These are phyloP conservation scores for Chrysemys picta DNA, from an alignment of 2,113 vertebrate species.

Conservation along the genomic window DNA sequence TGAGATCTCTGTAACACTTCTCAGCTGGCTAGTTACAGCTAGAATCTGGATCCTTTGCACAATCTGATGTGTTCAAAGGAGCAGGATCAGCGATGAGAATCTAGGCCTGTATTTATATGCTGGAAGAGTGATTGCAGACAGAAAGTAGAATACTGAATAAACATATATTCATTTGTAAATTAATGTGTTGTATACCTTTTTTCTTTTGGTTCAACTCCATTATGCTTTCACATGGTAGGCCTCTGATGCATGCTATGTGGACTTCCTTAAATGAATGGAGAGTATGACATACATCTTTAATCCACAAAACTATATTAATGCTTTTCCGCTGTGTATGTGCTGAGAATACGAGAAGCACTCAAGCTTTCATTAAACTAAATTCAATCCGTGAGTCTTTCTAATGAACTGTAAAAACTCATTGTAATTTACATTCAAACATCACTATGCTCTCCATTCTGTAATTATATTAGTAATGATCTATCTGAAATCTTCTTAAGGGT, in stretches of 20 bases:
- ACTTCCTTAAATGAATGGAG: background rate
- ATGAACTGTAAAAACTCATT: constrained; percentile 64
- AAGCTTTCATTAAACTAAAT: constrained; percentile 71
- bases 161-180: background rate
- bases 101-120: background rate
- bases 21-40: accelerated
- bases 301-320: constrained; percentile 13
- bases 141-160: background rate
- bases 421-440: constrained; percentile 66
- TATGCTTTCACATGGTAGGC: background rate
- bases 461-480: constrained; percentile 67
- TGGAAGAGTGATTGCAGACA: background rate
- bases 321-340: background rate
- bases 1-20: background rate
- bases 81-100: accelerated
- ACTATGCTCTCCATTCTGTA: constrained; percentile 26
- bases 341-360: constrained; percentile 54
- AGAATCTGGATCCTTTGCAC: background rate
- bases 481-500: constrained; percentile 49
- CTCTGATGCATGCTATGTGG: background rate
- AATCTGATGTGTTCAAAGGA: background rate
- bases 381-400: constrained; percentile 47
- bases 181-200: background rate
- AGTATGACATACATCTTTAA: background rate
- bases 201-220: background rate